A percentile compares a stretch with the other conserved stretches of the same genome.
phyloP scores from a whole-genome alignment of 2,888 invertebrate species.

The Lordiphosa andalusiaca region DNA sequence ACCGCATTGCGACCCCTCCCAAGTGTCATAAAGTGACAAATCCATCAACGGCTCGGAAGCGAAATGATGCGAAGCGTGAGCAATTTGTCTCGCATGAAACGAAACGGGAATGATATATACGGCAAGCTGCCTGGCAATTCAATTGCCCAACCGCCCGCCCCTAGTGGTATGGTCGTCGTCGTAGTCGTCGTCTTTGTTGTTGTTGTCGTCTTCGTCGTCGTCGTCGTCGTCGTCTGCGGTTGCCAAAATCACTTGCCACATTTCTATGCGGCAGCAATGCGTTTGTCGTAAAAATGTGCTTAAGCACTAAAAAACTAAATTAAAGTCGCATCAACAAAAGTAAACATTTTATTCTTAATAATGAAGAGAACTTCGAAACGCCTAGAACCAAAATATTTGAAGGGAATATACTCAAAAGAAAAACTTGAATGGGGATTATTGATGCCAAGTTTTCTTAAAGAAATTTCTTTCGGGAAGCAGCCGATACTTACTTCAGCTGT shows the following conservation, averaged over 20 bases:
- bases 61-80: conserved; percentile 58
- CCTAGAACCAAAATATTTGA: no score
- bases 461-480: no score
- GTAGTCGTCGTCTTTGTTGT: not conserved
- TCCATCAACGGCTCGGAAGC: conserved; percentile 57
- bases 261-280: conserved; percentile 20
- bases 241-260: conserved; percentile 19
- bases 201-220: not conserved
- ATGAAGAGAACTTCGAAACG: no score
- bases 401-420: no score
- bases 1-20: conserved; percentile 2
- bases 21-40: conserved; percentile 62
- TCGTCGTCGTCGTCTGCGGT: not conserved
- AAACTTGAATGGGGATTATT: no score
- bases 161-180: not conserved
- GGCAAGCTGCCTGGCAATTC: no score
- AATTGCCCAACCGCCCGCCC: no score
- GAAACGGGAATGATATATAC: conserved; percentile 31
- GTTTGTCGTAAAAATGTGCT: conserved; percentile 20
- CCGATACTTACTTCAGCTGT: no score
- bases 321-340: conserved; percentile 15
- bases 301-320: conserved; percentile 25
- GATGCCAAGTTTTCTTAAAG: no score
- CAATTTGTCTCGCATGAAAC: conserved; percentile 56
- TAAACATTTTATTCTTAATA: not conserved